Percentiles rank a stretch among this genome's conserved stretches.
phyloP scores from a whole-genome alignment of 2,797 vertebrate genomes.

The Agapornis canus region DNA sequence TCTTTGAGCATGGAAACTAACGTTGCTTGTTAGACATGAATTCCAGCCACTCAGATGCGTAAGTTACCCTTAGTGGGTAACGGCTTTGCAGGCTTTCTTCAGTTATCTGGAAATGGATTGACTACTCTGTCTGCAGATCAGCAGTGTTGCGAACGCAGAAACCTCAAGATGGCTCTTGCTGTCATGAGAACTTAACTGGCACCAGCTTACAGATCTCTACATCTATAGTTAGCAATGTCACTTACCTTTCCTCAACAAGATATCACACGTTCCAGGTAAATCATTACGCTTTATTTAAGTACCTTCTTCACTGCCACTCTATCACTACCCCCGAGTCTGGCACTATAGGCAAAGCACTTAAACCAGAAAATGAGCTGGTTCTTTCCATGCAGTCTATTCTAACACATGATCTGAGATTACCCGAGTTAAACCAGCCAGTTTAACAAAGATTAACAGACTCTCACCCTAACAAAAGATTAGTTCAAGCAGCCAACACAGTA shows the following conservation, averaged over 20 bases:
- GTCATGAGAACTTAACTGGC: not conserved
- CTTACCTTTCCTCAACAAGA: not conserved
- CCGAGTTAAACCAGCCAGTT: not conserved
- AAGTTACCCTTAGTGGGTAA: not conserved
- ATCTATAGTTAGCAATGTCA: not conserved
- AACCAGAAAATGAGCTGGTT: rapidly evolving
- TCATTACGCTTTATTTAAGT: not conserved
- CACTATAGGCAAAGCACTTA: not conserved
- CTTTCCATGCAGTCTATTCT: not conserved
- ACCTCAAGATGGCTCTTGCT: slow-evolving; percentile 27
- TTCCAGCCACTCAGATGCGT: not conserved
- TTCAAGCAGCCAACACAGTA: not conserved
- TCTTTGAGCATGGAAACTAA: not conserved
- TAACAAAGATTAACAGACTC: not conserved
- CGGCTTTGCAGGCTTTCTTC: not conserved
- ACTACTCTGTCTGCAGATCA: not conserved
- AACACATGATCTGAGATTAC: not conserved
- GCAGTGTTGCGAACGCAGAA: not conserved
- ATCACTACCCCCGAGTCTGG: rapidly evolving
- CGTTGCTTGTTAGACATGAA: not conserved
- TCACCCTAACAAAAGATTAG: not conserved
- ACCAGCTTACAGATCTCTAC: not conserved
- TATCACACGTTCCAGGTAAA: not conserved
- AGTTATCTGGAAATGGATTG: not conserved
- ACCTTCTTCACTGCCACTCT: not conserved